Evolutionary conservation across 2,797 vertebrate species (phyloP).

Genomic region (Falco peregrinus): DNA sequence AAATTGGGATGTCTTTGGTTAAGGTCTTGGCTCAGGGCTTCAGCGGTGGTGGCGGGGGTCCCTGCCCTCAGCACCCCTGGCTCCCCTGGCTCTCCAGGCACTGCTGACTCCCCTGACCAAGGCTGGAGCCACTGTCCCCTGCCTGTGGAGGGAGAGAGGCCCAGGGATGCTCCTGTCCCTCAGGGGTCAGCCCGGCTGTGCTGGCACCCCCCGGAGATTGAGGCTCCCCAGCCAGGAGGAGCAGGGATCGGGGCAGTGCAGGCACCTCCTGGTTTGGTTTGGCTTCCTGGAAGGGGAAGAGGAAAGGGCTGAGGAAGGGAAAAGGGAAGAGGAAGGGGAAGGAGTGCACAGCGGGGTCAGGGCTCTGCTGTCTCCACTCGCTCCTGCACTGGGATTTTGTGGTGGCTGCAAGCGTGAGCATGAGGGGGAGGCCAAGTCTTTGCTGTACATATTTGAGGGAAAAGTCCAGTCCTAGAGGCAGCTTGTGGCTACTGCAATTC

Average conservation of each 20-base stretch:
- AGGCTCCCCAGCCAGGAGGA: neutral
- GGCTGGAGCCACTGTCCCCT: neutral
- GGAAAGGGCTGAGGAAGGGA: neutral
- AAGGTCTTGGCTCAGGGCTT: neutral
- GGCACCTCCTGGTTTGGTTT: neutral
- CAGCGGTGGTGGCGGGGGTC: too few relatives aligned
- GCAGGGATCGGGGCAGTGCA: accelerated
- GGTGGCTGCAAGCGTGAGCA: neutral
- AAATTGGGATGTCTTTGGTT: neutral
- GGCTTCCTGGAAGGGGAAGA: neutral
- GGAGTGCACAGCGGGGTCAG: neutral
- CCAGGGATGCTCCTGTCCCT: neutral
- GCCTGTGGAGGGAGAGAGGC: neutral
- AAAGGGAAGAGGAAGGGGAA: neutral
- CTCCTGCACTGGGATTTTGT: neutral
- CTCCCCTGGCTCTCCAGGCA: neutral
- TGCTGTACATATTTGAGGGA: neutral
- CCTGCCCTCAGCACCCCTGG: neutral
- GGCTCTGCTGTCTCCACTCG: neutral
- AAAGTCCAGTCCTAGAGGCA: constrained; percentile 61
- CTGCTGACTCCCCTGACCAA: neutral
- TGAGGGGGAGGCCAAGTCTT: neutral
- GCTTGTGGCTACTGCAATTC: constrained; percentile 56
- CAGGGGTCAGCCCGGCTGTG: neutral
- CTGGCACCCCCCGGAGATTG: neutral